phyloP scores from a whole-genome alignment of 2,888 invertebrate species.

The Mimumesa dahlbomi region DNA sequence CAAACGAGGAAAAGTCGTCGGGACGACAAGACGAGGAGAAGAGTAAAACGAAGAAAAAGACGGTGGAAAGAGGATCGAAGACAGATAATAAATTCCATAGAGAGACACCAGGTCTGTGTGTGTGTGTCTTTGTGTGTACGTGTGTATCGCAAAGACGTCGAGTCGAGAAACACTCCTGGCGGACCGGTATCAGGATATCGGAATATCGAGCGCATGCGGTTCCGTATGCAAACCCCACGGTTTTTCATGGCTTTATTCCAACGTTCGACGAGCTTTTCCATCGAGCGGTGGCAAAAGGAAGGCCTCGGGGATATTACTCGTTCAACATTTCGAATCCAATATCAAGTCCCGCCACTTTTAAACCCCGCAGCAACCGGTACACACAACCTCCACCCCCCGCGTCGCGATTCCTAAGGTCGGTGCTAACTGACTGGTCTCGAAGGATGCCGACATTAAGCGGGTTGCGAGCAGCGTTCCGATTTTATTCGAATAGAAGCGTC shows the following conservation, averaged over 20 bases:
- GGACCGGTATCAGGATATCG: constrained; percentile 63
- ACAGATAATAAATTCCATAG: constrained; percentile 62
- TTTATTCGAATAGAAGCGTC: too few relatives aligned
- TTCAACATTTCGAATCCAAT: constrained; percentile 61
- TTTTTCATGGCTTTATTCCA: constrained; percentile 60
- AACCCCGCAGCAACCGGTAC: too few relatives aligned
- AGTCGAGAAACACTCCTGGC: constrained; percentile 56
- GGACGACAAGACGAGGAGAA: constrained; percentile 8
- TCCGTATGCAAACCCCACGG: constrained; percentile 56
- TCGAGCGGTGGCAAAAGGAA: constrained; percentile 30
- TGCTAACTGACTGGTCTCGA: too few relatives aligned
- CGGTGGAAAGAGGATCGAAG: constrained; percentile 7
- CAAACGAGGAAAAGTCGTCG: too few relatives aligned
- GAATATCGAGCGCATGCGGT: constrained; percentile 62
- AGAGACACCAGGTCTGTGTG: too few relatives aligned
- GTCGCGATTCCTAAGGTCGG: too few relatives aligned
- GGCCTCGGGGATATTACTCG: constrained; percentile 56
- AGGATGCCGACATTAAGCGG: too few relatives aligned
- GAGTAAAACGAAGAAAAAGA: constrained; percentile 1
- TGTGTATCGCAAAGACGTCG: constrained; percentile 45
- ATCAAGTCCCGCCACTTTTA: constrained; percentile 45
- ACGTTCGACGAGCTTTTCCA: constrained; percentile 41
- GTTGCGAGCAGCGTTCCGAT: too few relatives aligned
- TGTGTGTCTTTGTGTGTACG: constrained; percentile 33
- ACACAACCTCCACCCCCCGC: too few relatives aligned